Percentiles rank a stretch among this genome's conserved stretches.
Conservation (phyloP, 2,797 vertebrate genomes). For the Serranus cabrilla region DNA sequence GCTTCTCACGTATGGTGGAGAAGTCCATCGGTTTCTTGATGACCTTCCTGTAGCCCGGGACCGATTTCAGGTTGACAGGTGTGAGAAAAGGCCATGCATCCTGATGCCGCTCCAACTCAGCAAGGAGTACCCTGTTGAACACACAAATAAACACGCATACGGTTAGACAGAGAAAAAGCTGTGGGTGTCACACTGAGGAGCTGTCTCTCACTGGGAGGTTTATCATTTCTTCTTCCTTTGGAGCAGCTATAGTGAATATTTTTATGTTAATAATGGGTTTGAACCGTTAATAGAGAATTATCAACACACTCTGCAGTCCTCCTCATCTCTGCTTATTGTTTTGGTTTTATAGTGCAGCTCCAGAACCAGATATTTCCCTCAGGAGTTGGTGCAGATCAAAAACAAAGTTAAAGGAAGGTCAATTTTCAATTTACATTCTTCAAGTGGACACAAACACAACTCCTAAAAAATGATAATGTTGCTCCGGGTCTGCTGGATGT, state of each 20-base stretch:
- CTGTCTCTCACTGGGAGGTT: background rate
- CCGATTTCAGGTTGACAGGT: constrained; percentile 98
- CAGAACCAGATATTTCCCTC: background rate
- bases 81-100: constrained; percentile 99
- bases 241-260: constrained; percentile 10
- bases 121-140: constrained; percentile 90
- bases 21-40: constrained; percentile 99
- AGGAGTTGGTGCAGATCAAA: background rate
- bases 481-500: background rate
- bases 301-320: background rate
- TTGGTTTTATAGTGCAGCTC: too few species aligned
- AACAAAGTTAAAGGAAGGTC: background rate
- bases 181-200: constrained; percentile 6
- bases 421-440: background rate
- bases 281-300: background rate
- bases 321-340: too few species aligned
- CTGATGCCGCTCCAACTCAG: constrained; percentile 97
- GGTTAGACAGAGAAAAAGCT: constrained; percentile 22
- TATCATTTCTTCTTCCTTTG: background rate
- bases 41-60: constrained; percentile 98
- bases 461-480: background rate
- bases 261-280: background rate
- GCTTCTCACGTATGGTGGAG: constrained; percentile 98
- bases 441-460: background rate
- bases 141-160: constrained; percentile 3